These are phyloP conservation scores for Punctoribates punctum DNA, from an alignment of 2,888 invertebrate species.

Conservation along the genomic window DNA sequence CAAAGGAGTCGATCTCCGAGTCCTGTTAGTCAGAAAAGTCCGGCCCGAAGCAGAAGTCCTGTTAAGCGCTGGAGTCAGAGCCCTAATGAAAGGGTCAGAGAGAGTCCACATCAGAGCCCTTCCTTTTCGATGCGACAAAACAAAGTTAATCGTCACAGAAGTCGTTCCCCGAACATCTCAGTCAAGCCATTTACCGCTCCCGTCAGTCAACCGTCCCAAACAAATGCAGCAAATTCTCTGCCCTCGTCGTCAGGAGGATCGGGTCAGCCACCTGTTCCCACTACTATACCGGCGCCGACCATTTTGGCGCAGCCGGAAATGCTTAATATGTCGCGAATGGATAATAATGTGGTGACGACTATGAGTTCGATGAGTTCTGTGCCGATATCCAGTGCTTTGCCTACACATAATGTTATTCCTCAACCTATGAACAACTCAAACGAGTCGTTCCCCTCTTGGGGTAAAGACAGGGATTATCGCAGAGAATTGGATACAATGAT, in stretches of 20 bases:
- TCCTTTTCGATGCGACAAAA: background rate
- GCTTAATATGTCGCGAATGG: background rate
- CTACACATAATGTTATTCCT: background rate
- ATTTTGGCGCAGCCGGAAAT: conserved; percentile 39
- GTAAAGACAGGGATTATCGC: conserved; percentile 42
- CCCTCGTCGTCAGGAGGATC: background rate
- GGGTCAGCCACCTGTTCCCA: conserved; percentile 17
- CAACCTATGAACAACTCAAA: background rate
- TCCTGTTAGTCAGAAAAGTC: conserved; percentile 7
- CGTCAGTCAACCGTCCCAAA: background rate
- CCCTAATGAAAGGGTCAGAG: conserved; percentile 18
- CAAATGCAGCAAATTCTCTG: no score
- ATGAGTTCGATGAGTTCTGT: conserved; percentile 9
- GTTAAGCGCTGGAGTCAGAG: conserved; percentile 21
- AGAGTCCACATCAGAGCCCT: conserved; percentile 21
- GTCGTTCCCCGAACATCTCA: background rate
- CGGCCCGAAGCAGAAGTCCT: background rate
- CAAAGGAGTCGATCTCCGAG: conserved; percentile 17
- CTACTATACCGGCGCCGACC: conserved; percentile 36
- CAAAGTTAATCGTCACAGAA: background rate
- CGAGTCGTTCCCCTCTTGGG: background rate
- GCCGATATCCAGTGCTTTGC: background rate
- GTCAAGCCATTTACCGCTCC: background rate
- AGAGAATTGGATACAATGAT: conserved; percentile 38
- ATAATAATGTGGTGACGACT: background rate